Conservation (phyloP, 2,113 vertebrate genomes). For the Rhombomys opimus region DNA sequence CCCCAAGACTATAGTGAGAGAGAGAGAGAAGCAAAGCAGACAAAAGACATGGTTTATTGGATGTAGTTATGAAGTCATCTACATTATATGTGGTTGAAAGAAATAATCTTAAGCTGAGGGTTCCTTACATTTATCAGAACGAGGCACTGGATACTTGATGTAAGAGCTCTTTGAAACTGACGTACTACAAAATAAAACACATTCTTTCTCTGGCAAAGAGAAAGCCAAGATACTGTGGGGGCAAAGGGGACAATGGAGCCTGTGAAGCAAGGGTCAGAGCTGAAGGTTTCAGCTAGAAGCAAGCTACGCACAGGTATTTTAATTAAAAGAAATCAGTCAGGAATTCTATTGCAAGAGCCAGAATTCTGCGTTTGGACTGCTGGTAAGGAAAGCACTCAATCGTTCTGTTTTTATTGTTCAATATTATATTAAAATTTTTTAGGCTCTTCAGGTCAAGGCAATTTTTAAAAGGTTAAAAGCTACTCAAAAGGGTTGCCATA, state of each 20-base stretch:
- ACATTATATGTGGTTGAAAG: conserved; percentile 84
- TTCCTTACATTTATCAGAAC: conserved; percentile 89
- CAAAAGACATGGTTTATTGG: conserved; percentile 79
- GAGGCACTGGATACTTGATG: conserved; percentile 89
- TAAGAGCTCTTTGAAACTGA: conserved; percentile 89
- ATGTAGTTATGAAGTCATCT: conserved; percentile 84
- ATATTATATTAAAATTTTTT: conserved; percentile 88
- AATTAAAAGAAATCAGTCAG: conserved; percentile 76
- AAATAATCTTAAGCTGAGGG: conserved; percentile 86
- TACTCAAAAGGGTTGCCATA: conserved; percentile 90
- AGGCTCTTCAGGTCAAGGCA: conserved; percentile 89
- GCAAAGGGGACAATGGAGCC: conserved; percentile 83
- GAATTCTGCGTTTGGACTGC: conserved; percentile 60
- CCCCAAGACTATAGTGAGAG: conserved; percentile 63
- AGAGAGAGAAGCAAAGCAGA: conserved; percentile 56
- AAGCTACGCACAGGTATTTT: conserved; percentile 81
- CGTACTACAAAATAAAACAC: conserved; percentile 86
- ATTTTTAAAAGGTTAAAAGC: conserved; percentile 93
- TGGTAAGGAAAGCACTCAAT: conserved; percentile 78
- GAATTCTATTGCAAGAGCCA: conserved; percentile 76
- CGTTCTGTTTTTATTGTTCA: conserved; percentile 86
- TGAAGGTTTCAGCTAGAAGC: conserved; percentile 86
- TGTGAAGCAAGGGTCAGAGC: conserved; percentile 88
- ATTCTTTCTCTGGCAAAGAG: conserved; percentile 83
- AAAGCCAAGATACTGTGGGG: conserved; percentile 84